Evolutionary conservation across 2,113 vertebrate genomes (phyloP), one percentile per base, ranked within the genome.

Genomic region (Neolamprologus hecqui): DNA sequence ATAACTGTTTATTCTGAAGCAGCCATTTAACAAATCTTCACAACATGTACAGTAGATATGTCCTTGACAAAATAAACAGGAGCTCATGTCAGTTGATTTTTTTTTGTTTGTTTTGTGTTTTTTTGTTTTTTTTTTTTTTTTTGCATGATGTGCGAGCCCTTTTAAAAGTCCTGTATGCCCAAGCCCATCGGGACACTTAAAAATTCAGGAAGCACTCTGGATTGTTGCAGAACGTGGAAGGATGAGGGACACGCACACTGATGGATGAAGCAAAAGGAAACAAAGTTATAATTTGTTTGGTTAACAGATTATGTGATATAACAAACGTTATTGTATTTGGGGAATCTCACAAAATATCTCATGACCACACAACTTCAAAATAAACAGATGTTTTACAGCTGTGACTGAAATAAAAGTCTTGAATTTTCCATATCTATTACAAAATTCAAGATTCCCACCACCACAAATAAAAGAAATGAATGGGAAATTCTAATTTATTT

Each of bases 31-130:
- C 93, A 96, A 95, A 94, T 92, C 53, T 86, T 92, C 88, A 92
- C 91, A 92, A 89, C 93, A 94, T 94, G 68, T 95, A 95, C 94
- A 96, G 89, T 84, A 90, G 89, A 91, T 92, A 87, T 94, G 94
- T 89, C 82, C 82, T 93, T 91, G 82, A 94, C 90, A 92, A 93
- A 91, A 88, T 91, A 89, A 84, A 85, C 84, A 79, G 81, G 82
- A 86, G 88, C 85, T 89, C 51, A 75, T 88, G 87, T 93, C 88
- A 94, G 89, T 83, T 90, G 87, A 63, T n/a, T 11, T 35, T n/a
- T 45, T 15, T 58, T 31, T 51, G 7, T 57, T 75, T 47, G 7
- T 33, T 86, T 87, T 73, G 83, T 89, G 4, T 1, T 4, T 19
- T 86, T 23, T 26, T 26, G 3, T 4, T 19, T 86, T 1, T 92